Base-by-base conservation (phyloP, 2,797 vertebrate genomes). In the Tenualosa thibaudeaui region DNA sequence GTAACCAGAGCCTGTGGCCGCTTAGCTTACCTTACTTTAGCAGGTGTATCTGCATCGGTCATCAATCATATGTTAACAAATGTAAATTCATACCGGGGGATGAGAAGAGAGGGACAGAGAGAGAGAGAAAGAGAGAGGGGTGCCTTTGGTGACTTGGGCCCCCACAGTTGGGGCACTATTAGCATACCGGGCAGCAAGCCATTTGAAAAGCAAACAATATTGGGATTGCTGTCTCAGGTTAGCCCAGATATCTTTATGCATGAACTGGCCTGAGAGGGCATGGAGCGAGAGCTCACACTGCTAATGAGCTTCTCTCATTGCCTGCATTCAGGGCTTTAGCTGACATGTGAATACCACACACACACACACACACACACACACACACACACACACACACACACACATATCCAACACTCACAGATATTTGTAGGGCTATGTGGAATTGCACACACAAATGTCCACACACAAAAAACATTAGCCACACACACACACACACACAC, bases 181-280 rank as follows among this genome's bases (percentile, higher is more conserved):
- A 84, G 84, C 86, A 90, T 87, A 84, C n/a, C 17, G 7, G 26
- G 60, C 19, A 22, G 83, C 82, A 81, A 31, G 56, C 78, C 75
- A 86, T 86, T 83, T 85, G 53, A 86, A 86, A 82, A 83, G 3
- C 65, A 22, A 85, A 62, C 56, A 85, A 49, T 78, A 84, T 54
- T 71, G 60, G 43, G 85, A 86, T 84, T 78, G 86, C 51, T 26
- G 2, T 83, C 71, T 86, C 82, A 43, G 81, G 71, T 81, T 90
- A 54, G 84, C 37, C n/a, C 62, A 19, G 68, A 81, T 4, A 81
- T 86, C 82, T 56, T 82, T 62, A 26, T 17, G 13, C 58, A 85
- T 82, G 84, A 82, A 86, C 0, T 71, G 71, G 50, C 81, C 65
- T 81, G 86, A 54, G 68, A 54, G 60, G 81, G 22, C 51, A 19